A percentile compares a stretch with the other conserved stretches of the same genome.
phyloP scores from a whole-genome alignment of 1,140 invertebrate genomes.

The Penaeus japonicus region DNA sequence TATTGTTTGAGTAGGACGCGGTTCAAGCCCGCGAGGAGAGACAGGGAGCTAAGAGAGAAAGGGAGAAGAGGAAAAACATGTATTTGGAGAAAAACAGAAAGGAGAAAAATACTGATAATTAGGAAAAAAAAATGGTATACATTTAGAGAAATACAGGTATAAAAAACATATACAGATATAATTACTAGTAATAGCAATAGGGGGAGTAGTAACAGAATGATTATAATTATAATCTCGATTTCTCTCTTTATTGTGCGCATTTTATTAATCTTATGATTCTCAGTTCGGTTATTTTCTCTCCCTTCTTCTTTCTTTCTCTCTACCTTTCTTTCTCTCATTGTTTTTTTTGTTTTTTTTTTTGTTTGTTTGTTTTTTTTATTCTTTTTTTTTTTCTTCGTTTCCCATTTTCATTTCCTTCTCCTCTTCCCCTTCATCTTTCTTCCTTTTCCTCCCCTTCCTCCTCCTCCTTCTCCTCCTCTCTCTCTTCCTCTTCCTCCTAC shows the following conservation, averaged over 20 bases:
- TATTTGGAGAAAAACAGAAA: too few relatives aligned
- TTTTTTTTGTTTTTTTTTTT: neutral
- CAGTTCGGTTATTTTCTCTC: neutral
- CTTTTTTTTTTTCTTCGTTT: neutral
- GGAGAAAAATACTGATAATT: neutral
- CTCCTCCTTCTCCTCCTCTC: neutral
- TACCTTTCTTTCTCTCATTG: neutral
- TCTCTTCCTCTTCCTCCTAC: neutral
- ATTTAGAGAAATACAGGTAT: too few relatives aligned
- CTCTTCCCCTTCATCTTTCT: neutral
- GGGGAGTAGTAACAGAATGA: too few relatives aligned
- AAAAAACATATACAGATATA: too few relatives aligned
- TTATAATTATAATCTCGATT: too few relatives aligned
- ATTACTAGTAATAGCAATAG: too few relatives aligned
- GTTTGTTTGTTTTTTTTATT: neutral
- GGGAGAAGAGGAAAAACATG: too few relatives aligned
- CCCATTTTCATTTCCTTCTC: neutral
- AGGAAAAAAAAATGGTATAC: too few relatives aligned
- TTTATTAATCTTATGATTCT: neutral
- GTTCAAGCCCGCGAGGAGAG: too few relatives aligned
- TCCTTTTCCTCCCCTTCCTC: neutral
- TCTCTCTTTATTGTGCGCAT: neutral
- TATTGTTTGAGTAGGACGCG: too few relatives aligned
- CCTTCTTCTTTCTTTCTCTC: neutral
- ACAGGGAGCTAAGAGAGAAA: too few relatives aligned